A percentile compares a stretch with the other conserved stretches of the same genome.
Evolutionary conservation across 2,797 vertebrate genomes (phyloP).

Genomic region (Hafferia zeledoni): DNA sequence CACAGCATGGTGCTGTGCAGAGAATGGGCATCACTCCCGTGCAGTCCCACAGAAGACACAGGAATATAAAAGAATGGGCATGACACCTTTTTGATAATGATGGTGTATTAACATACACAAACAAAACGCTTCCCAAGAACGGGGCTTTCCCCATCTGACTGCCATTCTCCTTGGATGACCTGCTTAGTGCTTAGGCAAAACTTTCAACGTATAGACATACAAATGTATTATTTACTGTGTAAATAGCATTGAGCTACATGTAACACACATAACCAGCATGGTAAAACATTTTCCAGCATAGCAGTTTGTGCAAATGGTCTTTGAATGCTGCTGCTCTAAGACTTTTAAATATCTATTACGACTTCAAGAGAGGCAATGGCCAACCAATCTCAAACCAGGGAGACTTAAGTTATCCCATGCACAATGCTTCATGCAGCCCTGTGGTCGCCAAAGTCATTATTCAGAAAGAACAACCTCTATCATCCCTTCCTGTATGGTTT

Average conservation of each 20-base stretch:
- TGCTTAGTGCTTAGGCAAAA: not conserved
- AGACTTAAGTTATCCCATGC: not conserved
- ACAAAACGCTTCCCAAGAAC: not conserved
- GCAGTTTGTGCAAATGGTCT: not conserved
- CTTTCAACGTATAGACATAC: not conserved
- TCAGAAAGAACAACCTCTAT: not conserved
- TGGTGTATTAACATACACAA: fast-evolving
- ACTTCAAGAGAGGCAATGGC: not conserved
- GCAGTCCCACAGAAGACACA: fast-evolving
- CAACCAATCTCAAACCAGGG: not conserved
- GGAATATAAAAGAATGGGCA: not conserved
- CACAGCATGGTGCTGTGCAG: not conserved
- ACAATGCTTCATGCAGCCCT: not conserved
- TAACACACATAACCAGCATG: fast-evolving
- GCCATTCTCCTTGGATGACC: not conserved
- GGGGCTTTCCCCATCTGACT: not conserved
- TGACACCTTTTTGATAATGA: not conserved
- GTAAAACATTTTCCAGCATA: not conserved
- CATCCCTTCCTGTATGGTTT: not conserved
- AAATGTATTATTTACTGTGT: not conserved
- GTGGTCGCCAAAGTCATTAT: not conserved
- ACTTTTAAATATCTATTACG: not conserved
- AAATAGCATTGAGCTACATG: not conserved
- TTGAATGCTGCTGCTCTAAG: not conserved
- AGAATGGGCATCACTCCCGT: fast-evolving